Evolutionary conservation across 2,113 vertebrate species (phyloP).

Genomic region (Patagioenas fasciata): DNA sequence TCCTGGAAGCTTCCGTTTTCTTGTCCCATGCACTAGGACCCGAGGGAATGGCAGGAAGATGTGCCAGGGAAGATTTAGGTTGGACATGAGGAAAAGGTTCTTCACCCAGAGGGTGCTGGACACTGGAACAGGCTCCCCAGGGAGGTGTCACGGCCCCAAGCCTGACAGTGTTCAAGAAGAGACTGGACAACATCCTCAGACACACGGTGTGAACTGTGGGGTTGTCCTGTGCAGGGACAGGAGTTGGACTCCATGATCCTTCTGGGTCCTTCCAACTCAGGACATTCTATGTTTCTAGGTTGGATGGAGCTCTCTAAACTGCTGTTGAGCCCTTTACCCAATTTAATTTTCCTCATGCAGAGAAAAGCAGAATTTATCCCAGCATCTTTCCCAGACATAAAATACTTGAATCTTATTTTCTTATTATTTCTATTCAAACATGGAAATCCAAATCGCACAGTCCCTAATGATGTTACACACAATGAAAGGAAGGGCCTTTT

Average conservation of each 20-base stretch:
- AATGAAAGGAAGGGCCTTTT: slow-evolving; percentile 37
- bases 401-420: slow-evolving; percentile 2
- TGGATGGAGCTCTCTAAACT: not conserved
- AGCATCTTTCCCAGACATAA: not conserved
- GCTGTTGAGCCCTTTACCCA: not conserved
- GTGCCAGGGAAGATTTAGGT: too few relatives aligned
- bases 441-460: slow-evolving; percentile 42
- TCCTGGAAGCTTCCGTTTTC: not conserved
- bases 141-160: too few relatives aligned
- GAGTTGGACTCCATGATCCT: too few relatives aligned
- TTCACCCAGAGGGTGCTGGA: too few relatives aligned
- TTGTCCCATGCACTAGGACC: not conserved
- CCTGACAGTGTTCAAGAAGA: too few relatives aligned
- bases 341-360: not conserved
- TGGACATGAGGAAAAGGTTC: too few relatives aligned
- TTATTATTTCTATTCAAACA: slow-evolving; percentile 48
- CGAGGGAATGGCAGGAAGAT: too few relatives aligned
- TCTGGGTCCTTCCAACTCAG: too few relatives aligned
- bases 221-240: too few relatives aligned
- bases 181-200: too few relatives aligned
- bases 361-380: slow-evolving; percentile 16
- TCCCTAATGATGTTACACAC: slow-evolving; percentile 10
- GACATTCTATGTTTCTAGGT: not conserved
- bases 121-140: too few relatives aligned
- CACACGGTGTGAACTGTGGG: too few relatives aligned